A percentile compares a stretch with the other conserved stretches of the same genome.
These are phyloP conservation scores for Andricus quercusramuli DNA, from an alignment of 2,888 invertebrate species.

Conservation along the genomic window DNA sequence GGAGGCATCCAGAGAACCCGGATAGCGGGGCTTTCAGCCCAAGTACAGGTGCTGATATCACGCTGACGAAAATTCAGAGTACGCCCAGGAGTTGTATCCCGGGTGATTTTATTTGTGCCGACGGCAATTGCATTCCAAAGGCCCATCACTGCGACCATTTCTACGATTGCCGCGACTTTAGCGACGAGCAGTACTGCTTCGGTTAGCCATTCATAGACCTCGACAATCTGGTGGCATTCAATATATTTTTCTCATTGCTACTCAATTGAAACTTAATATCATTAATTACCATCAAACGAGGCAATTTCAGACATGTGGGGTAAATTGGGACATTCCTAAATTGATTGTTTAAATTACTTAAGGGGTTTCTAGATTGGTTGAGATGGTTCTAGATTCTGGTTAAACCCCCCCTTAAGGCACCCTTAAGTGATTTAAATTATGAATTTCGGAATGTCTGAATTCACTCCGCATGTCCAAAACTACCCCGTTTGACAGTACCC, in stretches of 20 bases:
- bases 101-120: conserved; percentile 81
- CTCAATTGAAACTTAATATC: not conserved
- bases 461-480: too few species aligned
- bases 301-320: too few species aligned
- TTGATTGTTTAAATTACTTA: too few species aligned
- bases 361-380: too few species aligned
- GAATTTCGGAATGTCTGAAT: too few species aligned
- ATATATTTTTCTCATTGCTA: not conserved
- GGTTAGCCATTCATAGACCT: conserved; percentile 79
- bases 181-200: conserved; percentile 93
- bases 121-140: conserved; percentile 89
- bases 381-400: too few species aligned
- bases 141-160: conserved; percentile 91
- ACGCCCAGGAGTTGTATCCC: conserved; percentile 73
- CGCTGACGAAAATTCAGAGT: conserved; percentile 67
- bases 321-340: too few species aligned
- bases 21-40: conserved; percentile 71
- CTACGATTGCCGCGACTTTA: conserved; percentile 94
- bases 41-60: conserved; percentile 77
- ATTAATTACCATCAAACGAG: too few species aligned
- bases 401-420: too few species aligned
- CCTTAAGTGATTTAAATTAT: too few species aligned
- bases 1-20: conserved; percentile 66
- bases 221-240: conserved; percentile 67
- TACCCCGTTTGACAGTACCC: not conserved